Base-by-base conservation (phyloP, 2,888 invertebrate genomes). In the Megaustenia siamemsis region DNA sequence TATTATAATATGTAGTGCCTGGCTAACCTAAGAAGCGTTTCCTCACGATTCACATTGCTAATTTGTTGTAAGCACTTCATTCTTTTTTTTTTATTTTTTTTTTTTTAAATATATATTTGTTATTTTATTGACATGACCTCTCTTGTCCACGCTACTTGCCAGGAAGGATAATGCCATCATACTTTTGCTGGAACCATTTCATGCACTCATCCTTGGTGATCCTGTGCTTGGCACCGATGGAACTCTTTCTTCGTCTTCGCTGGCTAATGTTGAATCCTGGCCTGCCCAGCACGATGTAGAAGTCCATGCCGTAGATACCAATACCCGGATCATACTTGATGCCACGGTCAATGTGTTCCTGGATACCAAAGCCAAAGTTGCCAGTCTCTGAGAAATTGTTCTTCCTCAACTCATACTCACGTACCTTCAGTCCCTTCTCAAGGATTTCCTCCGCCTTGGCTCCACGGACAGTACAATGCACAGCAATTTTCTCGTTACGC, bases 401-500 rank as follows among this genome's bases (percentile, higher is more conserved):
- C 93, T 97, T 97, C 93, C 98, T 96, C 95, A 99, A 96, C 95
- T 99, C 99, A 94, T 99, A 99, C 96, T 99, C 99, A 93, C 98
- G 96, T 80, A 99, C 99, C 96, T 99, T 99, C 84, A 99, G 95
- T 84, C 99, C 99, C 93, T 97, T 96, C 95, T 99, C 99, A 86
- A 99, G 96, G 94, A 99, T 99, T 95, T 99, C 99, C 94, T 99
- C 99, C 86, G 99, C 99, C 95, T 99, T 99, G 83, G 98, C 98
- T 82, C 99, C 99, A 88, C 99, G 96, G 21, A 99, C 99, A 82
- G 99, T 99, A 95, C 99, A 99, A 94, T 99, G 99, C 86, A 99
- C 99, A 91, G 99, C 98, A 94, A 99, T 99, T 95, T 99, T 99
- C 96, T 99, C 99, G 96, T 99, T 99, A 96, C 99, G 97, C 93